phyloP scores from a whole-genome alignment of 2,888 invertebrate species.

The Xanthorhoe designata region DNA sequence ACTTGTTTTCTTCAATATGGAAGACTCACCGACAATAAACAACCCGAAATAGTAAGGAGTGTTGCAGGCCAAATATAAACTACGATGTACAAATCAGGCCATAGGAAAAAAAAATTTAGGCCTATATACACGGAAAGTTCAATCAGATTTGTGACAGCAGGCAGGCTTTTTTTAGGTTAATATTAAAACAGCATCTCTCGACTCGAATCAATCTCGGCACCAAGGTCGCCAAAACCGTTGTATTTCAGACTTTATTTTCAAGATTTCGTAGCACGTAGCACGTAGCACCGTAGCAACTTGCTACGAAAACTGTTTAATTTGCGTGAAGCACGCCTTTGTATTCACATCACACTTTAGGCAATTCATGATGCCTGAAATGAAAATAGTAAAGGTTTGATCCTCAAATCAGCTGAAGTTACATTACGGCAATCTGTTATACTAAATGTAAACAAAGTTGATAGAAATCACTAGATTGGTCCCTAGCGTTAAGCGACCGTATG shows the following conservation, averaged over 20 bases:
- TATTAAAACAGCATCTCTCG: neutral
- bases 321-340: slow-evolving; percentile 23
- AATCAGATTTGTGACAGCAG: too few species aligned
- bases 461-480: neutral
- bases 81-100: too few species aligned
- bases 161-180: neutral
- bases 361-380: slow-evolving; percentile 21
- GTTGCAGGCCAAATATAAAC: too few species aligned
- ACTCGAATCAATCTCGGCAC: neutral
- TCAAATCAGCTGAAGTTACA: neutral
- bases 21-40: too few species aligned
- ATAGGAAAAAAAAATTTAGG: too few species aligned
- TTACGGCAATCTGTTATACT: neutral
- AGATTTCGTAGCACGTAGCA: slow-evolving; percentile 17
- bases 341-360: slow-evolving; percentile 22
- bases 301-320: slow-evolving; percentile 15
- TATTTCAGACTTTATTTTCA: neutral
- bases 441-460: neutral
- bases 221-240: neutral
- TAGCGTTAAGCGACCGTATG: too few species aligned
- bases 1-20: too few species aligned
- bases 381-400: slow-evolving; percentile 6
- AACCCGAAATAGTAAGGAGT: too few species aligned
- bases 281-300: slow-evolving; percentile 17
- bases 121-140: too few species aligned